These are phyloP conservation scores for Oscheius sp. DNA, from an alignment of 2,888 invertebrate species.

Conservation along the genomic window DNA sequence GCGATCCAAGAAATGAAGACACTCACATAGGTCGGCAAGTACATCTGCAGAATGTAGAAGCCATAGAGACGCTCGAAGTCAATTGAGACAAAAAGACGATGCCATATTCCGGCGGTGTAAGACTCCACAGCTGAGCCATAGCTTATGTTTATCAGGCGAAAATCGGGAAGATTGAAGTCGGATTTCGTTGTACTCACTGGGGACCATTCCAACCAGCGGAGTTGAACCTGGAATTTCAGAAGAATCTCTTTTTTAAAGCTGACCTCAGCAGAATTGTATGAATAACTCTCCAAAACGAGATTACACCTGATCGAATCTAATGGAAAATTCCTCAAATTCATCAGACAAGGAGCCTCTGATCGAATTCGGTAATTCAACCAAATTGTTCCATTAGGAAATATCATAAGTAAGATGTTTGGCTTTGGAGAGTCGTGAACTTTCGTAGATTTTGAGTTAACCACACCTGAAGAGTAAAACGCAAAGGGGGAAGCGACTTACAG, in stretches of 20 bases:
- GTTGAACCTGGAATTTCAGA: constrained; percentile 48
- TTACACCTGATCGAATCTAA: constrained; percentile 63
- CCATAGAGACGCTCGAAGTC: constrained; percentile 68
- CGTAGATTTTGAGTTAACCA: constrained; percentile 67
- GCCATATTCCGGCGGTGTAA: constrained; percentile 69
- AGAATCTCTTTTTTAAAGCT: background rate
- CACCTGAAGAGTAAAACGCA: constrained; percentile 18
- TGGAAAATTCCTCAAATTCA: constrained; percentile 64
- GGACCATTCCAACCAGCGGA: constrained; percentile 67
- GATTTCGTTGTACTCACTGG: constrained; percentile 63
- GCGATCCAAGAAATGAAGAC: constrained; percentile 70
- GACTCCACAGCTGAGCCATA: constrained; percentile 61
- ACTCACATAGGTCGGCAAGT: constrained; percentile 68
- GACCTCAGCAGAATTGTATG: constrained; percentile 68
- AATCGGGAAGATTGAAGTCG: constrained; percentile 68
- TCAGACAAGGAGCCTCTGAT: constrained; percentile 65
- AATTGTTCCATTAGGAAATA: constrained; percentile 68
- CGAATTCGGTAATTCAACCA: constrained; percentile 69
- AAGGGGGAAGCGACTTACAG: constrained; percentile 36
- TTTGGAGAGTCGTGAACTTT: constrained; percentile 68
- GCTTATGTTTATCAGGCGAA: constrained; percentile 64
- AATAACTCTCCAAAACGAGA: constrained; percentile 65
- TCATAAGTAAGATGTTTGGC: constrained; percentile 68
- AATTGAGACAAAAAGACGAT: constrained; percentile 64
- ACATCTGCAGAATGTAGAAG: constrained; percentile 69